Evolutionary conservation across 2,113 vertebrate genomes (phyloP).

Genomic region (Columba janthina): DNA sequence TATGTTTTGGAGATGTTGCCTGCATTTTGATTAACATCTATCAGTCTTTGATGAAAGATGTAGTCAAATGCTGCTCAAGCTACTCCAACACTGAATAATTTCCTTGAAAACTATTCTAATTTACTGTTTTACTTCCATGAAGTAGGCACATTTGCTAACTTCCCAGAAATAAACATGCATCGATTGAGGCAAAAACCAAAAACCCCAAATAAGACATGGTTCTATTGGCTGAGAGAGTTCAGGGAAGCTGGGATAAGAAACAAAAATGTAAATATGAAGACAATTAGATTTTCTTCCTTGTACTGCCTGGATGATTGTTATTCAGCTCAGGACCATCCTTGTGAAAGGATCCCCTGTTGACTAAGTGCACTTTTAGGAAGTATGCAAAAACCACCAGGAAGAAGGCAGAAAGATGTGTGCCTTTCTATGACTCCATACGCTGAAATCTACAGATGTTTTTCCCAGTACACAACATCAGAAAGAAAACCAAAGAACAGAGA

Average conservation of each 20-base stretch:
- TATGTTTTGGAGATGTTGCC: neutral
- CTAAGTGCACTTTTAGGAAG: neutral
- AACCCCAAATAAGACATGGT: fast-evolving
- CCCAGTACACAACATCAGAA: neutral
- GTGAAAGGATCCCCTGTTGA: neutral
- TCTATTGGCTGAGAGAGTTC: neutral
- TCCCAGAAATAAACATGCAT: neutral
- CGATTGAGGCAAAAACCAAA: neutral
- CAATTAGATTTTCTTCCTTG: neutral
- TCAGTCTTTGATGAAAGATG: neutral
- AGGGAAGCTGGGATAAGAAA: neutral
- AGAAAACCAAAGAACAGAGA: neutral
- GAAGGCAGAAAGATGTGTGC: neutral
- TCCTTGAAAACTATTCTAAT: neutral
- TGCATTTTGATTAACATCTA: neutral
- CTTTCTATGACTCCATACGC: neutral
- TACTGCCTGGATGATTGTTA: neutral
- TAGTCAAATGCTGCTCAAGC: neutral
- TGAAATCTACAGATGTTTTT: neutral
- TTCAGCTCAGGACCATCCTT: neutral
- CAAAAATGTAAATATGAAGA: neutral
- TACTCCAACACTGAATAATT: slow-evolving; percentile 11
- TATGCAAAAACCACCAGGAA: neutral
- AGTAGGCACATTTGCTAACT: neutral
- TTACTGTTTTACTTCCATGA: neutral